Conservation (phyloP, 2,113 vertebrate genomes). For the Coptodon bakossiorum region DNA sequence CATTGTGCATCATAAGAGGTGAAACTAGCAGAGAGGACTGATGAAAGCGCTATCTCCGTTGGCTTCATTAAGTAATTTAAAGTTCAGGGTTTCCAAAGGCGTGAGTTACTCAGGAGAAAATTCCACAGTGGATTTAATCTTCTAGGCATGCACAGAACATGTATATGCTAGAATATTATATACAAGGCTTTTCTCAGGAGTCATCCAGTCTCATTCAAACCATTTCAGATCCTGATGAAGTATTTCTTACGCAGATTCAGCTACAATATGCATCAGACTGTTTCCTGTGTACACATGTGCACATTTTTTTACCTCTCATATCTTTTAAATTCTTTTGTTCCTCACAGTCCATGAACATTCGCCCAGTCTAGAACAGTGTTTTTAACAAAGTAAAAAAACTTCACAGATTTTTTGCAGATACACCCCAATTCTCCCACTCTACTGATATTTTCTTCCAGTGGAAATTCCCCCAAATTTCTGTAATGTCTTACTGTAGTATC, state of each 20-base stretch:
- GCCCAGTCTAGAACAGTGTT: not conserved
- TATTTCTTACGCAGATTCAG: not conserved
- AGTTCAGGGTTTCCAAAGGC: not conserved
- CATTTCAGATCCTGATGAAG: not conserved
- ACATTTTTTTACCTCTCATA: not conserved
- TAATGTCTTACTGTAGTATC: rapidly evolving
- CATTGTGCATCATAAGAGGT: not conserved
- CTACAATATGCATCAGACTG: not conserved
- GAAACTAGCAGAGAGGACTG: not conserved
- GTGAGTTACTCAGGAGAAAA: not conserved
- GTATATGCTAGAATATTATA: not conserved
- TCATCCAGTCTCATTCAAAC: not conserved
- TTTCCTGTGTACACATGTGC: rapidly evolving
- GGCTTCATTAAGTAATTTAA: not conserved
- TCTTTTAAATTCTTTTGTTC: not conserved
- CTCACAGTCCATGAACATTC: not conserved
- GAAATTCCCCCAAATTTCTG: not conserved
- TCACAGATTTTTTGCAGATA: not conserved
- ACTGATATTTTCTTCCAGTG: not conserved
- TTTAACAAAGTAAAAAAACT: not conserved
- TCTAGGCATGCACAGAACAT: not conserved
- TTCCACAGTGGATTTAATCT: not conserved
- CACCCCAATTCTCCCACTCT: not conserved
- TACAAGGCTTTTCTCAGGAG: not conserved
- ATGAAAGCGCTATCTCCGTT: not conserved